phyloP scores from a whole-genome alignment of 1,140 invertebrate genomes.

The Diachasma alloeum region DNA sequence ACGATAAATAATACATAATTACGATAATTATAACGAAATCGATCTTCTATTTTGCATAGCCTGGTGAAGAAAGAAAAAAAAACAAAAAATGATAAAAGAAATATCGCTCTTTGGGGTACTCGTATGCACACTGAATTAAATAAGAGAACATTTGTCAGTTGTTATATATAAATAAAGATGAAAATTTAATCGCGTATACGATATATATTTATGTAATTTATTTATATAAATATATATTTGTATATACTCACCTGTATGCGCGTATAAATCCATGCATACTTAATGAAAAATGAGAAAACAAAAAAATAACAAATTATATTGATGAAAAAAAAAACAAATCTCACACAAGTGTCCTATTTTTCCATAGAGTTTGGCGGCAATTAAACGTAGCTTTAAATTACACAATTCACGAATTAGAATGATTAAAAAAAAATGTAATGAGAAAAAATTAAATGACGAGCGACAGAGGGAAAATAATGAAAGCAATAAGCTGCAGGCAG shows the following conservation, averaged over 20 bases:
- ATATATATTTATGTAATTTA: constrained; percentile 28
- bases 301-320: constrained; percentile 44
- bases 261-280: constrained; percentile 51
- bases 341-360: constrained; percentile 56
- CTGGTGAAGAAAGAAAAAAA: constrained; percentile 38
- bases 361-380: constrained; percentile 46
- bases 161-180: constrained; percentile 13
- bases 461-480: background rate
- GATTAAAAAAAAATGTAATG: background rate
- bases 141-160: constrained; percentile 6
- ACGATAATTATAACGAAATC: constrained; percentile 51
- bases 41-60: constrained; percentile 65
- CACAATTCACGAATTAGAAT: background rate
- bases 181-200: constrained; percentile 18
- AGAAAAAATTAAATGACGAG: background rate
- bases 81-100: background rate
- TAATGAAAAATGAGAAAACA: constrained; percentile 19
- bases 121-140: background rate
- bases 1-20: constrained; percentile 30
- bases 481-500: background rate
- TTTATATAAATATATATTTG: constrained; percentile 20
- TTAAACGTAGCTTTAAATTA: constrained; percentile 20
- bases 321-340: constrained; percentile 45
- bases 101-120: constrained; percentile 57
- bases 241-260: constrained; percentile 12